A percentile compares a stretch with the other conserved stretches of the same genome.
Conservation (phyloP, 2,113 vertebrate genomes). For the Myodes glareolus region DNA sequence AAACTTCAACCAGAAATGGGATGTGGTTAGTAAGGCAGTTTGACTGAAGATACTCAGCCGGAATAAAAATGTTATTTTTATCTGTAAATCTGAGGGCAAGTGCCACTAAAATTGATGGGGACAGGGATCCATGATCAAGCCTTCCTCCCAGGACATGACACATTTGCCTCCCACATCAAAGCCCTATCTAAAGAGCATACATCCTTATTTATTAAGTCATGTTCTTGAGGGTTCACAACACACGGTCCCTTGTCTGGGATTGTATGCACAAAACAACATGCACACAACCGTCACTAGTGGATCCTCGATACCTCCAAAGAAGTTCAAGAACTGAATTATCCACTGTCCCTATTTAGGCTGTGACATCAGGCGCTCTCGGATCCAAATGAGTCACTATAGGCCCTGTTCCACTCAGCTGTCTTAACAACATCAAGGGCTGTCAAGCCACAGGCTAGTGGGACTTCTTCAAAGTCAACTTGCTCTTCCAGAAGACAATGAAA, state of each 20-base stretch:
- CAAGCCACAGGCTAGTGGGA: background rate
- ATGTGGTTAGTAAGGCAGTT: background rate
- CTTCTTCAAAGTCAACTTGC: constrained; percentile 45
- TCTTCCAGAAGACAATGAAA: constrained; percentile 40
- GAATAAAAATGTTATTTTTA: constrained; percentile 33
- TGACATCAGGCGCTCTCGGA: background rate
- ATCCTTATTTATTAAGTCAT: background rate
- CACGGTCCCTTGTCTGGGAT: background rate
- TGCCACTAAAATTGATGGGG: constrained; percentile 6
- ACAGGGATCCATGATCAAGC: constrained; percentile 36
- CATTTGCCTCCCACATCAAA: constrained; percentile 32
- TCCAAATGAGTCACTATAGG: constrained; percentile 5
- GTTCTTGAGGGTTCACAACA: constrained; percentile 8
- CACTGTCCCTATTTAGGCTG: background rate
- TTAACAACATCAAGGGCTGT: background rate
- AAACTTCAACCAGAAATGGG: background rate
- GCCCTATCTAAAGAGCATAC: background rate
- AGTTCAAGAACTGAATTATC: background rate
- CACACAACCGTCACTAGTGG: background rate
- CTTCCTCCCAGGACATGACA: constrained; percentile 4
- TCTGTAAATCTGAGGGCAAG: constrained; percentile 32
- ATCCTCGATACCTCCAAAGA: background rate
- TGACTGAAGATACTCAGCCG: background rate
- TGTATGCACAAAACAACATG: background rate
- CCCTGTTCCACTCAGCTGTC: background rate